Evolutionary conservation across 1,140 invertebrate genomes (phyloP).

Genomic region (Maniola jurtina): DNA sequence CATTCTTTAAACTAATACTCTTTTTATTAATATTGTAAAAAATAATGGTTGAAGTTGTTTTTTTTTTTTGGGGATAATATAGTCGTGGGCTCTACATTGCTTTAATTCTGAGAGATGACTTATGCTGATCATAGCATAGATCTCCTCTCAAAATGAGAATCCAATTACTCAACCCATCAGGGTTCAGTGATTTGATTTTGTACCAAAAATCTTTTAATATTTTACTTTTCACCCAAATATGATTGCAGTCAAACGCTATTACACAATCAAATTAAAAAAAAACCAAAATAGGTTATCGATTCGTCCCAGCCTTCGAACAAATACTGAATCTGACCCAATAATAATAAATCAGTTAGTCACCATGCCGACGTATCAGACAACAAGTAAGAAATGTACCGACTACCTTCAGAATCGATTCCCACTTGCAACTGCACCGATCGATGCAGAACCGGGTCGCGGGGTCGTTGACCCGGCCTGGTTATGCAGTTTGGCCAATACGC

Average conservation of each 20-base stretch:
- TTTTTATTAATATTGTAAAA: too few species aligned
- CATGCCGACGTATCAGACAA: conserved; percentile 21
- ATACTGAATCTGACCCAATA: conserved; percentile 17
- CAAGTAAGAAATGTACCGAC: conserved; percentile 19
- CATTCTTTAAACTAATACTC: too few species aligned
- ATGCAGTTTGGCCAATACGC: conserved; percentile 23
- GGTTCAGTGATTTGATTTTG: too few species aligned
- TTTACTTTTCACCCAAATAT: too few species aligned
- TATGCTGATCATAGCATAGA: too few species aligned
- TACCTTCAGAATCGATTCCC: conserved; percentile 28
- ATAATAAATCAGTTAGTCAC: conserved; percentile 24
- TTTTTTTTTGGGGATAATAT: too few species aligned
- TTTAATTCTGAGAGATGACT: too few species aligned
- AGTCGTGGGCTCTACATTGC: too few species aligned
- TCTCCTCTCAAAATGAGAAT: too few species aligned
- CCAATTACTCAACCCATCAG: too few species aligned
- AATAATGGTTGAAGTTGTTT: too few species aligned
- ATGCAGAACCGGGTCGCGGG: conserved; percentile 34
- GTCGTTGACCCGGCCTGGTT: conserved; percentile 33
- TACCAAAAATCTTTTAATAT: too few species aligned
- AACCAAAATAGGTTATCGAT: conserved; percentile 13
- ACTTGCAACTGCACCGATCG: conserved; percentile 36
- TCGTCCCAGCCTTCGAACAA: conserved; percentile 10
- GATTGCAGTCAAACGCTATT: neutral
- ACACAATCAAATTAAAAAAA: conserved; percentile 3